These are phyloP conservation scores for Branchinecta sandiegonensis DNA, from an alignment of 2,888 invertebrate species.

Conservation along the genomic window DNA sequence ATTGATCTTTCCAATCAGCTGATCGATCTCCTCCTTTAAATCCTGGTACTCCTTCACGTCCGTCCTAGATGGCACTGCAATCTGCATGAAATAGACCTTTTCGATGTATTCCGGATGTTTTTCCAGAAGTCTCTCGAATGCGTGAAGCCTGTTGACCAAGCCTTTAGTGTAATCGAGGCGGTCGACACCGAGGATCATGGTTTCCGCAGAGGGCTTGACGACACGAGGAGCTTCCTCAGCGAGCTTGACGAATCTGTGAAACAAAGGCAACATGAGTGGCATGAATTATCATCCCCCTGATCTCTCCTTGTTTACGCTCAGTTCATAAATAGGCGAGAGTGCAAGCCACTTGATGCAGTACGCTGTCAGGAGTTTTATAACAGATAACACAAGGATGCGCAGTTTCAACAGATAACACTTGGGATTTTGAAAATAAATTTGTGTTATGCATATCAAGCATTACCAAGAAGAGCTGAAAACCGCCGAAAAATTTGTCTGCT, in stretches of 20 bases:
- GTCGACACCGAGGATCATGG: constrained; percentile 73
- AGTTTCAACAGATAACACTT: no score
- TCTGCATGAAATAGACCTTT: constrained; percentile 59
- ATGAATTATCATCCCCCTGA: no score
- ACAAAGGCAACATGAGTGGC: no score
- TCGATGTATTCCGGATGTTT: constrained; percentile 73
- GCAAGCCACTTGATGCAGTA: no score
- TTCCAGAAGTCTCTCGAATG: constrained; percentile 63
- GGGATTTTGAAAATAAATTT: no score
- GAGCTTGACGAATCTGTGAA: constrained; percentile 50
- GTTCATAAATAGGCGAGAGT: no score
- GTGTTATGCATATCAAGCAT: no score
- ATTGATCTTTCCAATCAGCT: constrained; percentile 71
- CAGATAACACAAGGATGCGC: no score
- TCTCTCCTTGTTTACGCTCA: no score
- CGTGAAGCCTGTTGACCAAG: constrained; percentile 61
- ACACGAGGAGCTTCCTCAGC: constrained; percentile 44
- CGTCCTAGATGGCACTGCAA: constrained; percentile 73
- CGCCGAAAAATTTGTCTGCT: no score
- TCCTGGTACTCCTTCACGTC: constrained; percentile 82
- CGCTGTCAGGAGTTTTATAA: no score
- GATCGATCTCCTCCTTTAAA: constrained; percentile 77
- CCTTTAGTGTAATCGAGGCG: constrained; percentile 83
- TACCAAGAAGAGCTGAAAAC: no score
- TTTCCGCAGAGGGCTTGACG: constrained; percentile 39